phyloP scores from a whole-genome alignment of 1,140 invertebrate species.

The Coenobita brevimanus region DNA sequence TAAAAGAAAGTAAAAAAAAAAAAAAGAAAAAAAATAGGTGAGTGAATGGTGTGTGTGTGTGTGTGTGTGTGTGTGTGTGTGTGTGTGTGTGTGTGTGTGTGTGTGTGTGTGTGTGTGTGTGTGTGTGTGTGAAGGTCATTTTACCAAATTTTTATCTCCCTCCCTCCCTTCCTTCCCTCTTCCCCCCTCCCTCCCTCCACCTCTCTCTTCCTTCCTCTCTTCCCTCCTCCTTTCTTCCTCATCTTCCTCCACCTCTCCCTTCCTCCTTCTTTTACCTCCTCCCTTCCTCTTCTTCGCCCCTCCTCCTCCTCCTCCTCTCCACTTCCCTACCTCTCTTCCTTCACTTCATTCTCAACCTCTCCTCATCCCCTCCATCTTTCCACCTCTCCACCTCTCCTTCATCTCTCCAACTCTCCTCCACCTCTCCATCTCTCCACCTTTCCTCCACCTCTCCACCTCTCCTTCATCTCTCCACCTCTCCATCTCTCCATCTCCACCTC shows the following conservation, averaged over 20 bases:
- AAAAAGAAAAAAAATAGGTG: no score
- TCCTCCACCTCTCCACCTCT: neutral
- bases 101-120: slow-evolving; percentile 1
- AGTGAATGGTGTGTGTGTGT: no score
- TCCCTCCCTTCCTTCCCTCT: neutral
- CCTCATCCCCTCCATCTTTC: neutral
- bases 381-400: neutral
- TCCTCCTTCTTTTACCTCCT: neutral
- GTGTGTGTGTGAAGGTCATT: no score
- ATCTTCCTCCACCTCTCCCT: no score
- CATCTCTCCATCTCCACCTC: neutral
- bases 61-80: neutral
- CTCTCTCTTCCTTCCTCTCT: neutral
- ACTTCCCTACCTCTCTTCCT: neutral
- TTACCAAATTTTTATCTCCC: no score
- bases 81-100: slow-evolving; percentile 1
- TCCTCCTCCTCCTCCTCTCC: neutral
- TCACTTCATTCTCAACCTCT: neutral
- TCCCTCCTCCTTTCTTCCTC: neutral
- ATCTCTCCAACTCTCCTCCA: neutral
- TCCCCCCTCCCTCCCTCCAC: neutral
- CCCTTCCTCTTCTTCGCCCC: neutral
- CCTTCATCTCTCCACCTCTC: neutral
- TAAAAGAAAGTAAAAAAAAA: no score
- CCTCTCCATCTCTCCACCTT: neutral